These are phyloP conservation scores for Phylloscopus collybita DNA, from an alignment of 2,797 vertebrate genomes.

Conservation along the genomic window DNA sequence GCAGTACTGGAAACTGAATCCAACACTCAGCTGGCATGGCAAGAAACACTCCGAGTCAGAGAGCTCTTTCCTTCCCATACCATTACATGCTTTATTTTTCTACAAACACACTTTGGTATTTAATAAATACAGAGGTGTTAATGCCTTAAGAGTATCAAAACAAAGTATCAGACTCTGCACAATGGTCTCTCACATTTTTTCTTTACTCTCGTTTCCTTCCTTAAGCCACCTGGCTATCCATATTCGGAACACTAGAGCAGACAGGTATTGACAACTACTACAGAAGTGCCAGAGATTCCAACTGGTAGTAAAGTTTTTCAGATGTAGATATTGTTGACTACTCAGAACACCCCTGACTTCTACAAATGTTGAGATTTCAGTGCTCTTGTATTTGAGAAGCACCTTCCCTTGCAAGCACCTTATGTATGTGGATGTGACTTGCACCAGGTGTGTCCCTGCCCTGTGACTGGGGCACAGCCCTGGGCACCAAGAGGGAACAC, in stretches of 20 bases:
- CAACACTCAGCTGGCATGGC: background rate
- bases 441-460: background rate
- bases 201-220: background rate
- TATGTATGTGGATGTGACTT: accelerated
- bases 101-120: background rate
- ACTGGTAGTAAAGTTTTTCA: background rate
- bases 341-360: background rate
- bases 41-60: background rate
- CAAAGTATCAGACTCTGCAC: background rate
- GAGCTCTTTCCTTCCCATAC: background rate
- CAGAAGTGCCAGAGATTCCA: background rate
- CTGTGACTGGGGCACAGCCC: background rate
- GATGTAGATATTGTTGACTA: background rate
- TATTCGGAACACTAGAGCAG: background rate
- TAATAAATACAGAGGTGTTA: background rate
- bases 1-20: background rate
- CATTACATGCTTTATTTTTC: background rate
- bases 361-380: background rate
- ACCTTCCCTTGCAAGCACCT: background rate
- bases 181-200: background rate
- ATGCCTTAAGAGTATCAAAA: background rate
- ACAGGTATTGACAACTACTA: background rate
- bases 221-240: background rate
- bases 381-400: accelerated
- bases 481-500: accelerated